Conservation (phyloP, 2,113 vertebrate species). For the Rhynchopsitta pachyrhyncha region DNA sequence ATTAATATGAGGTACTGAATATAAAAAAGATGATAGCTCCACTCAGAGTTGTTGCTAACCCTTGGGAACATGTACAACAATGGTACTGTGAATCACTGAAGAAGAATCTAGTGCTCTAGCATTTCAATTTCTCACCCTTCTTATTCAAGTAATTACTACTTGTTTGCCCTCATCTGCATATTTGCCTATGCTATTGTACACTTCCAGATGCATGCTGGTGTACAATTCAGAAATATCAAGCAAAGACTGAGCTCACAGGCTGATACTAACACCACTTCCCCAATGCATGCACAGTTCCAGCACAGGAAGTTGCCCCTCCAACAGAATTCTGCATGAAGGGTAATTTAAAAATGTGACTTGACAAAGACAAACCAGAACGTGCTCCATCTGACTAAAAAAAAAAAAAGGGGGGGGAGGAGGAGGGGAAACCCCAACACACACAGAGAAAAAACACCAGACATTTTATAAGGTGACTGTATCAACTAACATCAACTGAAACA, state of each 20-base stretch:
- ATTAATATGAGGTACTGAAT: conserved; percentile 1
- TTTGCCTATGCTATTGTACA: background rate
- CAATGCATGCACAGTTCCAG: background rate
- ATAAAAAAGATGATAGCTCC: background rate
- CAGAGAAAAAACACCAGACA: background rate
- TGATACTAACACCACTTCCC: background rate
- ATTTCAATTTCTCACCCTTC: background rate
- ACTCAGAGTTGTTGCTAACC: background rate
- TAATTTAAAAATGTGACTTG: background rate
- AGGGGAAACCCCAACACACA: accelerated
- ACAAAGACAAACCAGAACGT: background rate
- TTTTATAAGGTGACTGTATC: background rate
- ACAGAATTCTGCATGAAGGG: background rate
- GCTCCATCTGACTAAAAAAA: background rate
- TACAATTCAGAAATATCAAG: background rate
- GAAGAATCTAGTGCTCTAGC: background rate
- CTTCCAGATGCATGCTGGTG: background rate
- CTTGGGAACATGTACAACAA: background rate
- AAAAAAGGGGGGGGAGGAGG: accelerated
- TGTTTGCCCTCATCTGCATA: background rate
- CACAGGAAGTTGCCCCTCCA: background rate
- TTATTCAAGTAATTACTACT: background rate
- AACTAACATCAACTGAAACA: background rate
- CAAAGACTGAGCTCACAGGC: background rate
- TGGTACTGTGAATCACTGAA: background rate